Conservation (phyloP, 1,140 invertebrate species). For the Lasaia peninsularis region DNA sequence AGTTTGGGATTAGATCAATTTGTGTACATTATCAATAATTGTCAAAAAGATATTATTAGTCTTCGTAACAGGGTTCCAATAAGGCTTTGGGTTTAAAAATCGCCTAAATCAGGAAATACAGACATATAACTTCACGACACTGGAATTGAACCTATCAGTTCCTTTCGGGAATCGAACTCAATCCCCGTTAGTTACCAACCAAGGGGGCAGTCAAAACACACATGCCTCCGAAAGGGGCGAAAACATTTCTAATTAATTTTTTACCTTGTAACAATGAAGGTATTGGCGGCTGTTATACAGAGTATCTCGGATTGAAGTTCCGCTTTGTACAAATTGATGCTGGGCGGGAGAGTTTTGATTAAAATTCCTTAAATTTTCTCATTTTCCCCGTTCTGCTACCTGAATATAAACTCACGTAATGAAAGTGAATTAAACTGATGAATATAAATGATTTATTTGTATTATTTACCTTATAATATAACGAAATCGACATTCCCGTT, state of each 20-base stretch:
- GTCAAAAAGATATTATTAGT: too few species aligned
- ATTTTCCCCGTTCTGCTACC: conserved; percentile 13
- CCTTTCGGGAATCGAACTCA: too few species aligned
- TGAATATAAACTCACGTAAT: conserved; percentile 14
- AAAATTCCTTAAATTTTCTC: conserved; percentile 17
- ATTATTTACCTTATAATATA: conserved; percentile 1
- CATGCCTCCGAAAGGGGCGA: too few species aligned
- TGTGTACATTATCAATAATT: too few species aligned
- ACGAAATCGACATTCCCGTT: neutral
- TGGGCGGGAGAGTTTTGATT: conserved; percentile 13
- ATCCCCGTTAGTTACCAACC: too few species aligned
- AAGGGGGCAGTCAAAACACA: too few species aligned
- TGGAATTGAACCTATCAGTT: too few species aligned
- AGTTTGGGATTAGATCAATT: too few species aligned
- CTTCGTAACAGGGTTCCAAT: too few species aligned
- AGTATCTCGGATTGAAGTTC: neutral
- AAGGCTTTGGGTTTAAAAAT: too few species aligned
- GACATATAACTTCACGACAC: too few species aligned
- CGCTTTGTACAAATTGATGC: conserved; percentile 13
- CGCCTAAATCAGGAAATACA: too few species aligned
- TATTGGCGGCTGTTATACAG: neutral
- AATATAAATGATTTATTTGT: conserved; percentile 11
- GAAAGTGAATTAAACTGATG: conserved; percentile 5
- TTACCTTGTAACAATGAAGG: neutral
- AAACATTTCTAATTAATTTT: neutral